Evolutionary conservation across 2,113 vertebrate species (phyloP).

Genomic region (Opisthocomus hoazin): DNA sequence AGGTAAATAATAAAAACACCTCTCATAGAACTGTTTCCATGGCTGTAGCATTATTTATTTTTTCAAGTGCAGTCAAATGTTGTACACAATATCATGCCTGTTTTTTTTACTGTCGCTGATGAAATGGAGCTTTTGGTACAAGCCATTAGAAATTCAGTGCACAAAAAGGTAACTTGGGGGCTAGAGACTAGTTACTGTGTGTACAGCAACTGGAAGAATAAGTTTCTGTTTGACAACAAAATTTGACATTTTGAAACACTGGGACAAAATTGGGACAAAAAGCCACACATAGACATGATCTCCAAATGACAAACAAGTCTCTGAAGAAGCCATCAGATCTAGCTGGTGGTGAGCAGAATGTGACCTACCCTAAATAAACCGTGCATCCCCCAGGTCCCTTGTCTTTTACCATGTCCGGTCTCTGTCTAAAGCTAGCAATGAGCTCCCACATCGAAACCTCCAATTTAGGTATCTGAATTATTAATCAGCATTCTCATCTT

Average conservation of each 20-base stretch:
- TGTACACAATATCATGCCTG: neutral
- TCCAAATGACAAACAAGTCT: neutral
- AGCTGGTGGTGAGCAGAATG: neutral
- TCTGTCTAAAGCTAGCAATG: neutral
- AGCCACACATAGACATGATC: neutral
- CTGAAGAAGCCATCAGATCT: neutral
- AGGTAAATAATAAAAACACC: neutral
- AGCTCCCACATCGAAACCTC: rapidly evolving
- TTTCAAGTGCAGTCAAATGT: neutral
- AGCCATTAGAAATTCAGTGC: neutral
- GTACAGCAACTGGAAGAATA: neutral
- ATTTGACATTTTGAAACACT: neutral
- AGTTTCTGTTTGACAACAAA: neutral
- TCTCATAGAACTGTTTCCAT: neutral
- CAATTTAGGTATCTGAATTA: neutral
- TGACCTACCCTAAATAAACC: neutral
- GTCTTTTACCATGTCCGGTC: rapidly evolving
- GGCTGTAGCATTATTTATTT: neutral
- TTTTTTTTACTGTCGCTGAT: neutral
- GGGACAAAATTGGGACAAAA: neutral
- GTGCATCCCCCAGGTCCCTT: neutral
- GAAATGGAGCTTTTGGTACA: neutral
- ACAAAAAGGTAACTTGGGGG: neutral
- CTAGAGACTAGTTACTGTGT: neutral
- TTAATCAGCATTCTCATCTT: neutral